Conservation (phyloP, 1,140 invertebrate species). For the Venustaconcha ellipsiformis region DNA sequence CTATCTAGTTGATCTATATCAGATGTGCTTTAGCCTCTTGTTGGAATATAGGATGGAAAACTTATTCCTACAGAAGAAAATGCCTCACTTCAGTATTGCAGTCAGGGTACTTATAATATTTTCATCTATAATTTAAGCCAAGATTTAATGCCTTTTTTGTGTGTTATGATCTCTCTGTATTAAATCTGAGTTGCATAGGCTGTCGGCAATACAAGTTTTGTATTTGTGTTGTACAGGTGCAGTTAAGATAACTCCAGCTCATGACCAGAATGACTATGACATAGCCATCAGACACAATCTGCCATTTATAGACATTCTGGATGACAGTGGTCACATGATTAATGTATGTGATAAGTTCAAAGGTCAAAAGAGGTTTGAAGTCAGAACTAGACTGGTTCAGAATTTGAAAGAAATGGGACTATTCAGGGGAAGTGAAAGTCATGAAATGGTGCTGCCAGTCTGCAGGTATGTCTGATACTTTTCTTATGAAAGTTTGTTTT, state of each 20-base stretch:
- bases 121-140: not conserved
- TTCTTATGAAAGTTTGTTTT: not conserved
- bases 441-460: slow-evolving; percentile 96
- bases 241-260: slow-evolving; percentile 98
- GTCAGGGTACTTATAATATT: too few relatives aligned
- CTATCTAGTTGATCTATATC: too few relatives aligned
- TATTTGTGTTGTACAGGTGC: slow-evolving; percentile 75
- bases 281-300: slow-evolving; percentile 91
- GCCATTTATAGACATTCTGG: slow-evolving; percentile 85
- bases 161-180: not conserved
- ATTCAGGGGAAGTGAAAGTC: slow-evolving; percentile 86
- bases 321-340: slow-evolving; percentile 75
- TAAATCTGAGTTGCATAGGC: not conserved
- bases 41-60: too few relatives aligned
- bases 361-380: slow-evolving; percentile 85
- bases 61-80: too few relatives aligned
- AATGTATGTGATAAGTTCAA: slow-evolving; percentile 63
- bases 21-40: too few relatives aligned
- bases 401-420: slow-evolving; percentile 81
- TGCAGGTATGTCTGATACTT: slow-evolving; percentile 76
- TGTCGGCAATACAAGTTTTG: not conserved
- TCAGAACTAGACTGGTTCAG: slow-evolving; percentile 82
- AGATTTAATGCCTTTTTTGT: not conserved
- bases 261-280: slow-evolving; percentile 97
- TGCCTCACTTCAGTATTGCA: too few relatives aligned